phyloP scores from a whole-genome alignment of 2,888 invertebrate species.

The Psococerastis gibbosa region DNA sequence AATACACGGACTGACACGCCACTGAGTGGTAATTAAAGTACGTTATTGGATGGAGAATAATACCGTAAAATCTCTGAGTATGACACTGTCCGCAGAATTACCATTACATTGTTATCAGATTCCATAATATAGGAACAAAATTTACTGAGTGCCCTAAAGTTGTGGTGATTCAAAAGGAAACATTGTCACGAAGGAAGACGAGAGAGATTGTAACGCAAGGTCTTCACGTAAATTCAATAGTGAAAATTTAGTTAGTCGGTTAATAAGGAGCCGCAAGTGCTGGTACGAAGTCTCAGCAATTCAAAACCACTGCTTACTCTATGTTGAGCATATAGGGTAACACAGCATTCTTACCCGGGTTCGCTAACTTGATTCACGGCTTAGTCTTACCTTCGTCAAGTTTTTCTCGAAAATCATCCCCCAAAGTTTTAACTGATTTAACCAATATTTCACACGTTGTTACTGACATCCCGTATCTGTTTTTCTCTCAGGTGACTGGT shows the following conservation, averaged over 20 bases:
- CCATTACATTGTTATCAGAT: too few relatives aligned
- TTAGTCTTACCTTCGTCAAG: not conserved
- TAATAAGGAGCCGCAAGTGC: constrained; percentile 5
- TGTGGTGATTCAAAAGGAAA: too few relatives aligned
- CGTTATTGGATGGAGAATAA: too few relatives aligned
- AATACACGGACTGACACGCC: too few relatives aligned
- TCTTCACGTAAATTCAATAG: not conserved
- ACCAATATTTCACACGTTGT: not conserved
- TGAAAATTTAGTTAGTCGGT: constrained; percentile 6
- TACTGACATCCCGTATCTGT: not conserved
- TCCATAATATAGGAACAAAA: too few relatives aligned
- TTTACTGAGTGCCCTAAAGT: too few relatives aligned
- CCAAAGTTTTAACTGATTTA: not conserved
- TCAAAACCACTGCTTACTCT: not conserved
- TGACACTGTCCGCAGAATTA: too few relatives aligned
- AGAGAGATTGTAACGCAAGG: not conserved
- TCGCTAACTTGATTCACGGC: not conserved
- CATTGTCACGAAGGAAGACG: too few relatives aligned
- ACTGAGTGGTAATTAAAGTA: too few relatives aligned
- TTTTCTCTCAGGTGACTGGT: too few relatives aligned
- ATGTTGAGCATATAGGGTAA: not conserved
- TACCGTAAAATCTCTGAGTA: too few relatives aligned
- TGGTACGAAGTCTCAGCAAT: not conserved
- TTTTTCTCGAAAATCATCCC: not conserved
- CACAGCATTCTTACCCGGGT: too few relatives aligned